Evolutionary conservation across 2,797 vertebrate genomes (phyloP), one percentile per base, ranked within the genome.

Genomic region (Diplodus sargus): DNA sequence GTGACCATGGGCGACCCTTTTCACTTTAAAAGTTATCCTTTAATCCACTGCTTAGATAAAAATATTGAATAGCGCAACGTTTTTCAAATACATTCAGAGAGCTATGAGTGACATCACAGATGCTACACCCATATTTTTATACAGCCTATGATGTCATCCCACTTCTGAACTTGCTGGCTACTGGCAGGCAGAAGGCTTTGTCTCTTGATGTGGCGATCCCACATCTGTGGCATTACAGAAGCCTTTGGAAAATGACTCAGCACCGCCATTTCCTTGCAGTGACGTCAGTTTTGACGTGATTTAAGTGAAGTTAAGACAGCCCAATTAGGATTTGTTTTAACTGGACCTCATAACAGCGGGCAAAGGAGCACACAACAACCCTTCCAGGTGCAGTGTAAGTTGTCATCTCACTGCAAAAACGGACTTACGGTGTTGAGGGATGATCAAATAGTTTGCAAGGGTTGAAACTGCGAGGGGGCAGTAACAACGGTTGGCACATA

Each of bases 81-180:
- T 39, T 28, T 42, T 22, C 9, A 17, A 0, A 58, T 80, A 28
- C 18, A 70, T 18, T 61, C 23, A 70, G 43, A 53, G 59, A 68
- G 10, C 18, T 42, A 0, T 4, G 43, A 64, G 67, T 69, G 75
- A 70, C 39, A 68, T 64, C 47, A 63, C n/a, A 60, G 16, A 78
- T 47, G 49, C 45, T 56, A n/a, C 51, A 58, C 18, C 47, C 52
- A 25, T 69, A 34, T 66, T 67, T 74, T 79, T 61, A 51, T 11
- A 23, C 13, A 28, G 53, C 61, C 34, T 10, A 59, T 80, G 76
- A 84, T 72, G 56, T 86, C 84, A 82, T 39, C 22, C 57, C 2
- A 51, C 60, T 42, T 73, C 76, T 60, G 0, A 30, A 42, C 47
- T 52, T 45, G n/a, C 51, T 23, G 64, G 64, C 49, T 61, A 52